These are phyloP conservation scores for Parnassius smintheus DNA, from an alignment of 2,888 invertebrate species.

Conservation along the genomic window DNA sequence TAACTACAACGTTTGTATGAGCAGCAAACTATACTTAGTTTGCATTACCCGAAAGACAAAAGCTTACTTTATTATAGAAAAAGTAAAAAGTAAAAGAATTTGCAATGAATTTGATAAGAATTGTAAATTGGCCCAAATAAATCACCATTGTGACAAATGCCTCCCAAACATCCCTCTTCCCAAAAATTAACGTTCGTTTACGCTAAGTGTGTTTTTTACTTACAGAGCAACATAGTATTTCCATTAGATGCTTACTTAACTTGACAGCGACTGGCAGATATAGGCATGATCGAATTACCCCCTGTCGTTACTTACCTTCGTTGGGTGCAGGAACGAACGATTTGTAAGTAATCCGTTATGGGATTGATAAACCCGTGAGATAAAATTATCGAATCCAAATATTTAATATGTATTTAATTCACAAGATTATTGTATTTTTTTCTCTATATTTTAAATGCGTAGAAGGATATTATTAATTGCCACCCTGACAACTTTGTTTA, in stretches of 20 bases:
- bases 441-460: no score
- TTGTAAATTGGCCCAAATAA: conserved; percentile 13
- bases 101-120: conserved; percentile 1
- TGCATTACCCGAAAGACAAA: no score
- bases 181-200: conserved; percentile 16
- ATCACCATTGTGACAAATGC: conserved; percentile 16
- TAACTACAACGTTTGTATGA: no score
- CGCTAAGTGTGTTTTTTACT: conserved; percentile 44
- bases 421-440: no score
- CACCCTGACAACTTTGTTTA: no score
- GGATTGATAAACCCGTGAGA: background rate
- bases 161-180: background rate
- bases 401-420: no score
- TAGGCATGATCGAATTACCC: conserved; percentile 69
- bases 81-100: no score
- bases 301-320: conserved; percentile 44
- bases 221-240: conserved; percentile 63
- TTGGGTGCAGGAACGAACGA: conserved; percentile 30
- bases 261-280: conserved; percentile 59
- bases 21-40: no score
- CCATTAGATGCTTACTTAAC: conserved; percentile 70
- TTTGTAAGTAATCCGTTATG: conserved; percentile 15
- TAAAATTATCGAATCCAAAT: background rate
- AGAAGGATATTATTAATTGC: no score
- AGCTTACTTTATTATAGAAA: no score